Percentiles rank a stretch among this genome's conserved stretches.
phyloP scores from a whole-genome alignment of 2,113 vertebrate species.

The Edolisoma coerulescens region DNA sequence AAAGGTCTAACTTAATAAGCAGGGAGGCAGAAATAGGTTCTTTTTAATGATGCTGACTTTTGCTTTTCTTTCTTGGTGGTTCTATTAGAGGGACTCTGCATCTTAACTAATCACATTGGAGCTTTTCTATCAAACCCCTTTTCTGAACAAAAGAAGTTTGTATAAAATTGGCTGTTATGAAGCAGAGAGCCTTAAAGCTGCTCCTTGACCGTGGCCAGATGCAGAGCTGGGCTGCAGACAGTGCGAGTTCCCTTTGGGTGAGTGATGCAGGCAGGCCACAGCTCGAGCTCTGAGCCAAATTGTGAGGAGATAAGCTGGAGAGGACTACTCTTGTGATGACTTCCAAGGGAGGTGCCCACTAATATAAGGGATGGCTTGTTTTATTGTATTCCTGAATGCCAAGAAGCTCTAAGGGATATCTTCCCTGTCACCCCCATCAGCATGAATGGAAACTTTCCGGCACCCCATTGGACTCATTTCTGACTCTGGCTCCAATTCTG shows the following conservation, averaged over 20 bases:
- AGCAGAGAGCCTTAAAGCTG: neutral
- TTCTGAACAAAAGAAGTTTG: neutral
- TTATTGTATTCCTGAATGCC: neutral
- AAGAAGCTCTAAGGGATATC: neutral
- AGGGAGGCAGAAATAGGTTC: neutral
- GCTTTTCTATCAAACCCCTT: neutral
- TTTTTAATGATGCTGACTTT: neutral
- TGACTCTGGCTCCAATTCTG: neutral
- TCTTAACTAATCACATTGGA: neutral
- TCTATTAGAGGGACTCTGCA: neutral
- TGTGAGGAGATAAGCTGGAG: neutral
- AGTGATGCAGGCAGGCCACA: neutral
- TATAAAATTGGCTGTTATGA: neutral
- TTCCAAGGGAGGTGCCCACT: neutral
- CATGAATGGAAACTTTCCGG: neutral
- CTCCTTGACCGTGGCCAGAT: neutral
- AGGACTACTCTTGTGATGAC: neutral
- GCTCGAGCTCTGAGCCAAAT: neutral
- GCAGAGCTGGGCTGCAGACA: neutral
- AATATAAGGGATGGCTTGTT: neutral
- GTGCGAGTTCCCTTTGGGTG: neutral
- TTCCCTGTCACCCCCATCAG: neutral
- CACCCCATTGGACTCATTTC: neutral
- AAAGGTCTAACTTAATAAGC: neutral
- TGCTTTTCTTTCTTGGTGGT: neutral